A percentile compares a stretch with the other conserved stretches of the same genome.
Evolutionary conservation across 2,888 invertebrate species (phyloP).

Genomic region (Eilema sororculum): DNA sequence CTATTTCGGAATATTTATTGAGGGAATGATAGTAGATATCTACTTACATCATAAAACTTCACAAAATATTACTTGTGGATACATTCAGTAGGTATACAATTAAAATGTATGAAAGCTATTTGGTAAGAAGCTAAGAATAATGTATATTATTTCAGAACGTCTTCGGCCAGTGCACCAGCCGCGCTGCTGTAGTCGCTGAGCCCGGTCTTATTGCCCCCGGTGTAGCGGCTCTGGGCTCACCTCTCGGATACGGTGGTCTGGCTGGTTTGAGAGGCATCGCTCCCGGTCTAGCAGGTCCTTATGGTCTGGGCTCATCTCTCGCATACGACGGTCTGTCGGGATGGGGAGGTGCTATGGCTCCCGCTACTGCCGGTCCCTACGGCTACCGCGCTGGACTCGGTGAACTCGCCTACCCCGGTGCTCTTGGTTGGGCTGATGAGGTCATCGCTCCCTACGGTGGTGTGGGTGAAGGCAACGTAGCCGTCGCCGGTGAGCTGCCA

Average conservation of each 20-base stretch:
- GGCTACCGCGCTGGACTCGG: neutral
- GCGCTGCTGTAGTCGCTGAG: slow-evolving; percentile 9
- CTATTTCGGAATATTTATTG: no score
- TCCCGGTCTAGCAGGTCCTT: slow-evolving; percentile 10
- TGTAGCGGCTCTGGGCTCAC: slow-evolving; percentile 16
- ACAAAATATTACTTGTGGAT: no score
- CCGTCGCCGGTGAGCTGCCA: slow-evolving; percentile 55
- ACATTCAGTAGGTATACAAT: no score
- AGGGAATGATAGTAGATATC: no score
- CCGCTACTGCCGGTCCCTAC: neutral
- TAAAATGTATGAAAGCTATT: no score
- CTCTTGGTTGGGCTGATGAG: neutral
- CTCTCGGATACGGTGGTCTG: slow-evolving; percentile 10
- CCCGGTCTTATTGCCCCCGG: slow-evolving; percentile 26
- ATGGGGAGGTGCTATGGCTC: neutral
- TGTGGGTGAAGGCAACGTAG: slow-evolving; percentile 52
- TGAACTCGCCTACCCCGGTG: slow-evolving; percentile 14
- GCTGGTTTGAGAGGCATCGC: neutral
- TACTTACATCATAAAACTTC: no score
- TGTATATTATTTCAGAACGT: neutral
- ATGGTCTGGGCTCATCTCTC: slow-evolving; percentile 12
- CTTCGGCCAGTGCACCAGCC: slow-evolving; percentile 32
- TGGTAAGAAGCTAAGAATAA: no score
- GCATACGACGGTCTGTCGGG: slow-evolving; percentile 8
- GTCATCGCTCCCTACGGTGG: slow-evolving; percentile 41